phyloP scores from a whole-genome alignment of 2,888 invertebrate genomes.

The Pyrochroa serraticornis region DNA sequence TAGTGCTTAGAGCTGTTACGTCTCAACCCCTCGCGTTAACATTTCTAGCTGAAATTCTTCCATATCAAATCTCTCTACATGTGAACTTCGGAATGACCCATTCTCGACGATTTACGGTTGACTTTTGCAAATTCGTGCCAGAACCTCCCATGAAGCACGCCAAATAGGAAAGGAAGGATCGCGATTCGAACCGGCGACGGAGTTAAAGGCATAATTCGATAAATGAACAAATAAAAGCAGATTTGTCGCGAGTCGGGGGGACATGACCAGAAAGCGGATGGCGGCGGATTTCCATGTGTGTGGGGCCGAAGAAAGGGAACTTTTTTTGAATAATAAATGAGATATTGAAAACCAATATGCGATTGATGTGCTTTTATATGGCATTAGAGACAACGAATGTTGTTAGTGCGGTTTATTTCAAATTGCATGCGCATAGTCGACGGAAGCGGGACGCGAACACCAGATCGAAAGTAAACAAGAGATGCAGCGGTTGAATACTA shows the following conservation, averaged over 20 bases:
- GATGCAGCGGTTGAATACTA: slow-evolving; percentile 48
- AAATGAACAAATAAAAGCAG: too few species aligned
- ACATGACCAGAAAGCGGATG: neutral
- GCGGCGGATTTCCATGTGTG: neutral
- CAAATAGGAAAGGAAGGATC: too few species aligned
- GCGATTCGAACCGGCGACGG: too few species aligned
- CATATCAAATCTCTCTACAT: neutral
- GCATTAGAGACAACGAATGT: slow-evolving; percentile 17
- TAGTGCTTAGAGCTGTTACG: slow-evolving; percentile 36
- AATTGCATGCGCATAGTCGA: slow-evolving; percentile 23
- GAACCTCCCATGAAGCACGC: too few species aligned
- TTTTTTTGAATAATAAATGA: slow-evolving; percentile 15
- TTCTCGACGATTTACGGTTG: neutral
- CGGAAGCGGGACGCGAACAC: slow-evolving; percentile 20
- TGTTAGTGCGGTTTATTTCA: slow-evolving; percentile 22
- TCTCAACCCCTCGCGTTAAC: slow-evolving; percentile 15
- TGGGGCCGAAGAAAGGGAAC: slow-evolving; percentile 4
- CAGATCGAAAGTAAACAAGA: slow-evolving; percentile 50
- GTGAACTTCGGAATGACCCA: neutral
- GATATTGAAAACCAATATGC: slow-evolving; percentile 22
- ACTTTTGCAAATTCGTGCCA: neutral
- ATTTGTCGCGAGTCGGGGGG: neutral
- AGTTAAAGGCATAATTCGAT: too few species aligned
- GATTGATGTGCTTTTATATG: slow-evolving; percentile 18
- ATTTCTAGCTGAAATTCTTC: slow-evolving; percentile 8